phyloP scores from a whole-genome alignment of 1,140 invertebrate species.

The Brachionus asplanchnoidis region DNA sequence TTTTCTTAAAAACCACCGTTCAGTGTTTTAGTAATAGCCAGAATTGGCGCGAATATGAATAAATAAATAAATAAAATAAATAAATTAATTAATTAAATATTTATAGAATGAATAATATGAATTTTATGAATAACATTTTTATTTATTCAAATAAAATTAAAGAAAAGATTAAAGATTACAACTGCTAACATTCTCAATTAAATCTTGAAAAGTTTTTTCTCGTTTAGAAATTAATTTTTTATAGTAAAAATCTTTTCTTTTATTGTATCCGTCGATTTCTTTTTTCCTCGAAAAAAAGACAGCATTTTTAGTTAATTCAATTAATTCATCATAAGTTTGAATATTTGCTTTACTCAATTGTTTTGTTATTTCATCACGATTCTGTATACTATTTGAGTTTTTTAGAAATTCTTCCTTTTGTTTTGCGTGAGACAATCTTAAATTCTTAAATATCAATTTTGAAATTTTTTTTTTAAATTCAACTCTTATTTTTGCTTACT shows the following conservation, averaged over 20 bases:
- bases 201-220: not conserved
- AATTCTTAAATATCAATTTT: not conserved
- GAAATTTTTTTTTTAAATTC: not conserved
- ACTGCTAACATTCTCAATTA: not conserved
- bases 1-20: too few relatives aligned
- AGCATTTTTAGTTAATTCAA: not conserved
- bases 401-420: not conserved
- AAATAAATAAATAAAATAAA: too few relatives aligned
- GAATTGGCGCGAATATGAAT: too few relatives aligned
- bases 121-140: too few relatives aligned
- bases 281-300: not conserved
- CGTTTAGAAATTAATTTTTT: not conserved
- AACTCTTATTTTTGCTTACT: not conserved
- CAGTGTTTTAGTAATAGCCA: too few relatives aligned
- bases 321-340: not conserved
- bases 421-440: not conserved
- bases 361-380: not conserved
- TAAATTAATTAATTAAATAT: too few relatives aligned
- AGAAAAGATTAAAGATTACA: not conserved
- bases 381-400: not conserved
- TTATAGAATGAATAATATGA: too few relatives aligned
- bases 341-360: not conserved
- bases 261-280: not conserved
- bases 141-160: not conserved
- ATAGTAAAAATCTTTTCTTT: not conserved